These are phyloP conservation scores for Tokudaia muenninki DNA, from an alignment of 2,797 vertebrate genomes.

Conservation along the genomic window DNA sequence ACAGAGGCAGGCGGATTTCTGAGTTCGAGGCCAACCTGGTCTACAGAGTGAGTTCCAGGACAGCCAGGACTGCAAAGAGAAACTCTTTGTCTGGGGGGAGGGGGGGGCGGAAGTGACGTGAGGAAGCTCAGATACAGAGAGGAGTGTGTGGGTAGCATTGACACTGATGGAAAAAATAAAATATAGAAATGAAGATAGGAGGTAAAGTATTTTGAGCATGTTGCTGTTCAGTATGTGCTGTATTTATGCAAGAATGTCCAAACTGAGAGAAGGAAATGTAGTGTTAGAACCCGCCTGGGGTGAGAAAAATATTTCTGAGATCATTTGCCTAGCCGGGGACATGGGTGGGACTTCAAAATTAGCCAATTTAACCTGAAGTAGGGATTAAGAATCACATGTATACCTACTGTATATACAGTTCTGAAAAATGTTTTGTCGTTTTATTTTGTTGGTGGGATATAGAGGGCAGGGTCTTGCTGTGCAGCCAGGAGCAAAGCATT, in stretches of 20 bases:
- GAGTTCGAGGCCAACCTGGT: too few relatives aligned
- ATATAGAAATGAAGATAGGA: neutral
- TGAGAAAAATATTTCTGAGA: constrained; percentile 43
- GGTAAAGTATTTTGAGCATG: neutral
- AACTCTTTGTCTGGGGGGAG: too few relatives aligned
- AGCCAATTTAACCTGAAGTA: neutral
- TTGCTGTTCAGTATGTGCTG: neutral
- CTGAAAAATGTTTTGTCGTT: neutral
- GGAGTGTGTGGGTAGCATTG: neutral
- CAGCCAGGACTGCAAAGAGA: too few relatives aligned
- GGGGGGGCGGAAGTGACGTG: too few relatives aligned
- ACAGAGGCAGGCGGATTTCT: too few relatives aligned
- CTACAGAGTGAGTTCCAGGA: too few relatives aligned
- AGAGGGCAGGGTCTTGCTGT: neutral
- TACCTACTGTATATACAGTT: neutral
- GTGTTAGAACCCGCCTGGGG: neutral
- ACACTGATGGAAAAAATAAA: neutral
- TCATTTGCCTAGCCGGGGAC: neutral
- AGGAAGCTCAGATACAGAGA: neutral
- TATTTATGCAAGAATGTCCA: constrained; percentile 29
- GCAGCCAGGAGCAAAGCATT: neutral
- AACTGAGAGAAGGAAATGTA: neutral
- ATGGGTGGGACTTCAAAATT: constrained; percentile 39
- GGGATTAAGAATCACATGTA: neutral
- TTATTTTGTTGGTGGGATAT: neutral